A percentile compares a stretch with the other conserved stretches of the same genome.
These are phyloP conservation scores for Margarornis squamiger DNA, from an alignment of 2,797 vertebrate genomes.

Conservation along the genomic window DNA sequence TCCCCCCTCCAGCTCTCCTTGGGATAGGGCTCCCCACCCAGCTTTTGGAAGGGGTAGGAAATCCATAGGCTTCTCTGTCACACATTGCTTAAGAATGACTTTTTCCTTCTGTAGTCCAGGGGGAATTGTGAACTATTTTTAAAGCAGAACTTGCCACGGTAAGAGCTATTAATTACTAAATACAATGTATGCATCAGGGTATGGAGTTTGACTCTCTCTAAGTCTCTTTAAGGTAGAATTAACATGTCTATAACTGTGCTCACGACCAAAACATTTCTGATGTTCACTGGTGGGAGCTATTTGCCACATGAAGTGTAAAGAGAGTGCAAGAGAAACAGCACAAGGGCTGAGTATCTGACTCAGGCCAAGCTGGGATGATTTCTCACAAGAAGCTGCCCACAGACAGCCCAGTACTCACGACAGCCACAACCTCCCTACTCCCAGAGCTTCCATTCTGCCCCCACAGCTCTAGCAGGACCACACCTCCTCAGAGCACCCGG, in stretches of 20 bases:
- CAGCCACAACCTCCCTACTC: accelerated
- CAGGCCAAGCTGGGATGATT: not conserved
- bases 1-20: not conserved
- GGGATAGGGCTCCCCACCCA: not conserved
- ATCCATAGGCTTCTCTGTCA: not conserved
- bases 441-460: not conserved
- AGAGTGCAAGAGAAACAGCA: not conserved
- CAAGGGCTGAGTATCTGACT: not conserved
- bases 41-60: not conserved
- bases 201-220: not conserved
- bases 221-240: not conserved
- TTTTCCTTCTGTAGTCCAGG: not conserved
- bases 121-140: conserved; percentile 31
- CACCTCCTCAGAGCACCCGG: accelerated
- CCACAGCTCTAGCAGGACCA: not conserved
- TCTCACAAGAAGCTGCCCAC: too few species aligned
- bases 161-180: conserved; percentile 50
- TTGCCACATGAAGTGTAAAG: not conserved
- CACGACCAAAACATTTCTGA: not conserved
- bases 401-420: accelerated
- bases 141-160: not conserved
- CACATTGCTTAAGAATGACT: not conserved
- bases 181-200: not conserved
- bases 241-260: not conserved
- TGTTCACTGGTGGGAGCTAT: not conserved